These are phyloP conservation scores for Monomorium pharaonis DNA, from an alignment of 1,140 invertebrate genomes.

Conservation along the genomic window DNA sequence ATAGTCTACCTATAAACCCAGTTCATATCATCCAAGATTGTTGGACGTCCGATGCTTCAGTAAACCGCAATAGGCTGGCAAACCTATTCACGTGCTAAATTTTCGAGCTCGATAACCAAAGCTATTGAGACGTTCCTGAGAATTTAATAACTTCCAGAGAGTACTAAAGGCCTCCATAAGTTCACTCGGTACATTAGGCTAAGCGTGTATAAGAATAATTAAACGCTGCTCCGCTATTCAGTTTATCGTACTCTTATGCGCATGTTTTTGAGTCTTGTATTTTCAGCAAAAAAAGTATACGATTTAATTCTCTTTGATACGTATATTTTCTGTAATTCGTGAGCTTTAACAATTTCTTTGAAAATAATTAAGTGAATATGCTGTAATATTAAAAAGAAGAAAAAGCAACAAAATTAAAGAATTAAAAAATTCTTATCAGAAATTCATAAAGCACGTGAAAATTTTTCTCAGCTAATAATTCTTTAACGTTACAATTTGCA, in stretches of 20 bases:
- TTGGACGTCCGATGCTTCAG: slow-evolving; percentile 27
- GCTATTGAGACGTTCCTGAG: slow-evolving; percentile 18
- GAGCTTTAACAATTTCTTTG: neutral
- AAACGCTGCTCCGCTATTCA: neutral
- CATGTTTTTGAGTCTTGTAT: neutral
- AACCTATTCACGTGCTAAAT: slow-evolving; percentile 30
- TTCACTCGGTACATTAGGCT: neutral
- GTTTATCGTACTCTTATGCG: neutral
- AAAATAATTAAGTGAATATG: neutral
- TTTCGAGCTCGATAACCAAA: slow-evolving; percentile 14
- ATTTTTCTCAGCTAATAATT: neutral
- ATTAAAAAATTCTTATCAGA: neutral
- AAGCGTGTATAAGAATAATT: slow-evolving; percentile 16
- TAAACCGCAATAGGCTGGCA: slow-evolving; percentile 32
- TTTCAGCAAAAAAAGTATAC: neutral
- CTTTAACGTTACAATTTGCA: neutral
- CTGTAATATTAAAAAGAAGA: neutral
- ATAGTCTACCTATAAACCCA: slow-evolving; percentile 39
- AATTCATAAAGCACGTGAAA: neutral
- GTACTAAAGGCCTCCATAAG: neutral
- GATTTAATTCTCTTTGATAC: too few relatives aligned
- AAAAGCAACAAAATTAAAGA: neutral
- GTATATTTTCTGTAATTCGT: neutral
- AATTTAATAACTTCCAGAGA: slow-evolving; percentile 37
- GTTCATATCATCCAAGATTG: slow-evolving; percentile 44